Evolutionary conservation across 2,113 vertebrate genomes (phyloP), one percentile per base, ranked within the genome.

Genomic region (Lycocorax pyrrhopterus): DNA sequence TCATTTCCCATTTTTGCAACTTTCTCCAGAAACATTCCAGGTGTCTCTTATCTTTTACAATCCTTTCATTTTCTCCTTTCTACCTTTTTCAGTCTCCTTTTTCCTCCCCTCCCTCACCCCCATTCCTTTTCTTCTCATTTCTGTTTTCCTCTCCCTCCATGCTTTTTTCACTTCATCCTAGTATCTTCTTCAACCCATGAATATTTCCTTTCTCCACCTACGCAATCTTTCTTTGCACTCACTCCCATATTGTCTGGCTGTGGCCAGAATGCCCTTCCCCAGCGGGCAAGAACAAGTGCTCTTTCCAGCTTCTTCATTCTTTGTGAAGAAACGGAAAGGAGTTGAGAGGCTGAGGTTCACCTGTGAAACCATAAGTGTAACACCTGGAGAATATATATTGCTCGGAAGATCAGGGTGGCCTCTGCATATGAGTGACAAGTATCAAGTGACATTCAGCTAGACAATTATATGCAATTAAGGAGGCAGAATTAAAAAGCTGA

Each of bases 41-140:
- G 4, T 72, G 10, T 85, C 6, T 52, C 39, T 69, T 74, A 2
- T 44, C 39, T 81, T 78, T 33, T 69, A 23, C 32, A 46, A 20
- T 6, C 1, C 14, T 86, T 83, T 53, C 10, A 4, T 77, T 52
- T 76, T 63, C n/a, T 47, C 2, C 15, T 17, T 33, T 10, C 21
- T 22, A 33, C 4, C 1, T 22, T n/a, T 46, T 23, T 46, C 37
- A 1, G 6, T 76, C 5, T 8, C 11, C 4, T 41, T 43, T 52
- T 25, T n/a, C 25, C 5, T 44, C 12, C 39, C 33, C 15, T 32
- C 2, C 41, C 11, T 13, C 15, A 6, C 6, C 1, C 2, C 3
- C 14, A n/a, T 44, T 64, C 9, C 2, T 15, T 30, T 63, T 68
- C 23, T 27, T 35, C 9, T 29, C 1, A 27, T 72, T 67, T 81